A percentile compares a stretch with the other conserved stretches of the same genome.
phyloP scores from a whole-genome alignment of 2,888 invertebrate genomes.

The Antitype chi region DNA sequence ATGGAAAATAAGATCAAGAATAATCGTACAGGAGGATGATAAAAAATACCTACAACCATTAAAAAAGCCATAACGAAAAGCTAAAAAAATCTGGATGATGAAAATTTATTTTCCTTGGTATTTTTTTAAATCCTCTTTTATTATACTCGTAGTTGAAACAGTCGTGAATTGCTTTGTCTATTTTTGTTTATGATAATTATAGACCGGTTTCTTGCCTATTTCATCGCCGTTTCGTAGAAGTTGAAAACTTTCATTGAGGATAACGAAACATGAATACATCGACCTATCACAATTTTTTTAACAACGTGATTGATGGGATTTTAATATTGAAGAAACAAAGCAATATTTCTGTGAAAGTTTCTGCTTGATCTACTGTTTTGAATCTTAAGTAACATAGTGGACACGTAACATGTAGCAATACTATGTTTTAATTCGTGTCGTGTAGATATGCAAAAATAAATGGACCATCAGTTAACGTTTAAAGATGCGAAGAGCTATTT shows the following conservation, averaged over 20 bases:
- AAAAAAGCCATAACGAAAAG: background rate
- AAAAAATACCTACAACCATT: background rate
- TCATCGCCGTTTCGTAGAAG: background rate
- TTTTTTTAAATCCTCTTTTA: background rate
- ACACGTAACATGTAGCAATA: background rate
- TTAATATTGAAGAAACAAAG: background rate
- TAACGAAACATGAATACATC: background rate
- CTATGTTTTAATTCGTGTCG: slow-evolving; percentile 4
- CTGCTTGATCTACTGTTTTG: background rate
- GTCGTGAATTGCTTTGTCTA: background rate
- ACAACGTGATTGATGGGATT: background rate
- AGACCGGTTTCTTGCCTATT: background rate
- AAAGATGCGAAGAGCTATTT: slow-evolving; percentile 24
- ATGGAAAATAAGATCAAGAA: background rate
- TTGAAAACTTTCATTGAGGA: slow-evolving; percentile 1
- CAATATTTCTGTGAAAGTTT: background rate
- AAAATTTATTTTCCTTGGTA: too few relatives aligned
- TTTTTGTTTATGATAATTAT: too few relatives aligned
- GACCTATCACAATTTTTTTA: background rate
- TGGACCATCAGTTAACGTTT: background rate
- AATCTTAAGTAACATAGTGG: too few relatives aligned
- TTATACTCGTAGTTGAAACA: too few relatives aligned
- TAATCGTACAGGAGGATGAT: too few relatives aligned
- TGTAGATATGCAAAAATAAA: slow-evolving; percentile 10
- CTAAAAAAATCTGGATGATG: background rate